phyloP scores from a whole-genome alignment of 2,888 invertebrate species.

The Phaedon cochleariae region DNA sequence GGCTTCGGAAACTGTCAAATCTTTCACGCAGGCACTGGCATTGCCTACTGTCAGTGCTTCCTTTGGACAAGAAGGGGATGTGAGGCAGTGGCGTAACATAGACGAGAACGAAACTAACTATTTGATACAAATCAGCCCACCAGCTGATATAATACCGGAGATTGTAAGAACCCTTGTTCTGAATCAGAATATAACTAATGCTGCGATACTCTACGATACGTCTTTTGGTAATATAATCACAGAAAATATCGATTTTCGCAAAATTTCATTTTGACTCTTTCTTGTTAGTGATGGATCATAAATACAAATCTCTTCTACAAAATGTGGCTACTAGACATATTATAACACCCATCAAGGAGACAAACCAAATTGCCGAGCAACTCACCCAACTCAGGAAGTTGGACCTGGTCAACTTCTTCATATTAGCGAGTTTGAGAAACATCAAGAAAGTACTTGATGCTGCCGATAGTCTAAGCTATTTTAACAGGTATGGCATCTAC shows the following conservation, averaged over 20 bases:
- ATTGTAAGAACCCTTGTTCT: slow-evolving; percentile 82
- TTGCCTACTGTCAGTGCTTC: slow-evolving; percentile 86
- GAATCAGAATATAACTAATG: slow-evolving; percentile 88
- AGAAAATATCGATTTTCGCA: too few relatives aligned
- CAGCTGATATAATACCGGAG: slow-evolving; percentile 85
- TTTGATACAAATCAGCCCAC: slow-evolving; percentile 84
- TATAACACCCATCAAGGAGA: slow-evolving; percentile 73
- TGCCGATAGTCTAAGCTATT: slow-evolving; percentile 78
- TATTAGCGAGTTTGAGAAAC: slow-evolving; percentile 77
- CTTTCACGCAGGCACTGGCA: slow-evolving; percentile 80
- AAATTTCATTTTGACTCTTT: too few relatives aligned
- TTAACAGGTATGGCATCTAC: slow-evolving; percentile 61
- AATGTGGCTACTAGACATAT: slow-evolving; percentile 92
- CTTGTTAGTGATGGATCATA: slow-evolving; percentile 88
- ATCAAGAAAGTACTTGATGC: slow-evolving; percentile 66
- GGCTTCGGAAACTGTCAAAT: slow-evolving; percentile 85
- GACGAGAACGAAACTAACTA: slow-evolving; percentile 76
- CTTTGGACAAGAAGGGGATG: slow-evolving; percentile 85
- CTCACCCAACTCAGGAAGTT: slow-evolving; percentile 77
- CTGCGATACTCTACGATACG: slow-evolving; percentile 90
- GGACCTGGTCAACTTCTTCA: slow-evolving; percentile 90
- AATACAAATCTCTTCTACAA: slow-evolving; percentile 88
- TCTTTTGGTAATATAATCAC: slow-evolving; percentile 84
- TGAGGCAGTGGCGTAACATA: slow-evolving; percentile 83
- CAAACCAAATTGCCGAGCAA: slow-evolving; percentile 69